Base-by-base conservation (phyloP, 2,113 vertebrate species). In the Pardalotus punctatus region DNA sequence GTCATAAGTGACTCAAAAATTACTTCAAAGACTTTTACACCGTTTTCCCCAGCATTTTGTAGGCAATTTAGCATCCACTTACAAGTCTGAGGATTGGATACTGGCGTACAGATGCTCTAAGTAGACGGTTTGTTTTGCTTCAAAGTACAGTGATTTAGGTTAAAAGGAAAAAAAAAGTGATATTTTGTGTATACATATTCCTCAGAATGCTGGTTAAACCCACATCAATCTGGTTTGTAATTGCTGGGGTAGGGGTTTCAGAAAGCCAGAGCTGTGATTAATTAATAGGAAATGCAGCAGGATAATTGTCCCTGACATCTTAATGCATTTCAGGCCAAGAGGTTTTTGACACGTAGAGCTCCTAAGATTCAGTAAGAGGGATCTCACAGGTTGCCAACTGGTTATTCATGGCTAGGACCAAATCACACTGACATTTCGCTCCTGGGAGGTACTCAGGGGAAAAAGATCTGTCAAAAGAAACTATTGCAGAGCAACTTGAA, bases 401-500 rank as follows among this genome's bases (percentile, higher is more conserved):
- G 81, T 62, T 88, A 79, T 91, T 90, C 85, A 79, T 87, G 87
- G 62, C 74, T 85, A 53, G 61, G 65, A 77, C 90, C 87, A 69
- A 96, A 93, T 89, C 53, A 87, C 38, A 58, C 10, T 73, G 88
- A 87, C 84, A 85, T 88, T 96, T 95, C 83, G 83, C 94, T 96
- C 58, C 71, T 94, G 61, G 91, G 94, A 88, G 54, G 33, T 54
- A 43, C 70, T 71, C 67, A 54, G 51, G 78, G 88, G 43, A 84
- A 79, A 89, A 94, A 61, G 83, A 91, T 90, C 92, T 92, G 92
- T 95, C 92, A 92, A 65, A 92, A 90, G 72, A 88, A 95, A 95
- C 77, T 95, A 92, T 50, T 3, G 6, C 25, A 54, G 38, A 91
- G 50, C 31, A 88, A 40, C 23, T 61, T 86, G 79, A 95, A 81